Evolutionary conservation across 2,888 invertebrate species (phyloP), one percentile per base, ranked within the genome.

Genomic region (Drosophila limbata): DNA sequence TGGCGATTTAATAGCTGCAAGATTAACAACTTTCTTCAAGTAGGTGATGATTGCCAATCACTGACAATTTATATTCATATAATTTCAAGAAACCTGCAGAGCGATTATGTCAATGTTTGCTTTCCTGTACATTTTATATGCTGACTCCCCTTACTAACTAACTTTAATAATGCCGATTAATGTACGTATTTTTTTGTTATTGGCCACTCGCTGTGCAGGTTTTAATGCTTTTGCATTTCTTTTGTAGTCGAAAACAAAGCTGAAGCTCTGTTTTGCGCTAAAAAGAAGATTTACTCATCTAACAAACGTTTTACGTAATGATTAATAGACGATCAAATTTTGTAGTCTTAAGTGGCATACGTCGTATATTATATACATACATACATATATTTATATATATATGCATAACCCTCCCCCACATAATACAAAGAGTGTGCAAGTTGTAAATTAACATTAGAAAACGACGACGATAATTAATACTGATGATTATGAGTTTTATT

Each of bases 311-410:
- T 75, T 75, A 77, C 70, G 66, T 73, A 72, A 69, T 57, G 50
- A 81, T 77, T 77, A 64, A 81, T 77, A 81, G 79, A 84, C 79
- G 84, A 87, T 84, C 84, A 84, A 87, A 84, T 84, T 84, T 69
- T 67, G 42, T 84, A 84, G 83, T 48, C 60, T 72, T 84, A 84
- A 84, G 74, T 60, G 70, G 72, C 82, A 86, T 79, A 61, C 37
- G 25, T 44, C 35, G 45, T 45, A 15, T 35, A 25, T 35, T 21
- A 5, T 11, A 25, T 25, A 76, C 48, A 56, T n/a, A 53, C 17
- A 33, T 35, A 50, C 25, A 35, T 35, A 48, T 28, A 37, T 70
- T 33, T 37, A 45, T 37, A 40, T 55, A 47, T 66, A 62, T 69
- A 47, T 70, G 62, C 67, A 67, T 57, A 59, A 56, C 52, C 31